Conservation (phyloP, 2,797 vertebrate genomes). For the Dendrocincla tyrannina region DNA sequence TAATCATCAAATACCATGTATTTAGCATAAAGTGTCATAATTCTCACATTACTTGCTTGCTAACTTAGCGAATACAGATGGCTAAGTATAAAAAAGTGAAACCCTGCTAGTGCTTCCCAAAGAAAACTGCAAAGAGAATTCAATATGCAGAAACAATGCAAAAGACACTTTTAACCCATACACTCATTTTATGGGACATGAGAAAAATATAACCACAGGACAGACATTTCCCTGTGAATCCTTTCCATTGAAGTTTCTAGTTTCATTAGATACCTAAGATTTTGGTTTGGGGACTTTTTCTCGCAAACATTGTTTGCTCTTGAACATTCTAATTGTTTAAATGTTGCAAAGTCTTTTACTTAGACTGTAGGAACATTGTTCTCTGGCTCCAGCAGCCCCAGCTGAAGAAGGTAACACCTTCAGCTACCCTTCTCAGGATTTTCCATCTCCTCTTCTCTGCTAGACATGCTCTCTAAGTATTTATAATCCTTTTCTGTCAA, state of each 20-base stretch:
- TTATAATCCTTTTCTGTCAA: not conserved
- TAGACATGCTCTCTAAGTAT: not conserved
- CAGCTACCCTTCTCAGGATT: not conserved
- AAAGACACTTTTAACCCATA: not conserved
- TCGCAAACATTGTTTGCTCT: not conserved
- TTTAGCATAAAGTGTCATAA: constrained; percentile 53
- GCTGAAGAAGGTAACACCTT: not conserved
- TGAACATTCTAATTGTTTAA: not conserved
- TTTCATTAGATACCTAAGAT: not conserved
- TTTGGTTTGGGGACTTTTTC: not conserved
- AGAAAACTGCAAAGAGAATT: constrained; percentile 18
- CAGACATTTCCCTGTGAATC: not conserved
- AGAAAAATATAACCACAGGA: not conserved
- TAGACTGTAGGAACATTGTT: not conserved
- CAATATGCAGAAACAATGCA: not conserved
- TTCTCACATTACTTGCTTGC: constrained; percentile 42
- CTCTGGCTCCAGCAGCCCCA: not conserved
- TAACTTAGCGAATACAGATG: constrained; percentile 53
- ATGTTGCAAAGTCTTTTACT: not conserved
- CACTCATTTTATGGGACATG: not conserved
- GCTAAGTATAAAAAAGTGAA: constrained; percentile 23
- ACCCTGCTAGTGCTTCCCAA: constrained; percentile 12
- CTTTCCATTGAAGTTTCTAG: not conserved
- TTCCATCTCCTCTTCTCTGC: not conserved
- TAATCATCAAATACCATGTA: constrained; percentile 21